A percentile compares a stretch with the other conserved stretches of the same genome.
These are phyloP conservation scores for Poliocrania exsul DNA, from an alignment of 2,797 vertebrate species.

Conservation along the genomic window DNA sequence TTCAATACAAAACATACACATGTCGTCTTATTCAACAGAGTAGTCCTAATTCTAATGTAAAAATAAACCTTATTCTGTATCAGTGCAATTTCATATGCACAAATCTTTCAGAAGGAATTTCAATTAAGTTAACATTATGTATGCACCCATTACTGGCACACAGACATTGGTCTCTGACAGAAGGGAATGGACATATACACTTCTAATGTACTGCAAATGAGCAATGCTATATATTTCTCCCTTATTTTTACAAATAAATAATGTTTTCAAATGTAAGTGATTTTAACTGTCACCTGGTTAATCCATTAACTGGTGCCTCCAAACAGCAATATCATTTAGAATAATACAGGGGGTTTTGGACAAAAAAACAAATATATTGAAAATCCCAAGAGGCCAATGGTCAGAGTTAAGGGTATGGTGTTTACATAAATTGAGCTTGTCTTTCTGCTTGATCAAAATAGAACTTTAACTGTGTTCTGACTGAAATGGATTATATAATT, in stretches of 20 bases:
- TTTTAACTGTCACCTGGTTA: constrained; percentile 55
- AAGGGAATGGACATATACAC: constrained; percentile 50
- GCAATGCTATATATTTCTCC: constrained; percentile 25
- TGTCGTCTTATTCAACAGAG: background rate
- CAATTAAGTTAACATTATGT: constrained; percentile 70
- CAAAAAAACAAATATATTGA: constrained; percentile 37
- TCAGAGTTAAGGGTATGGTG: constrained; percentile 62
- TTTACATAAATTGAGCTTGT: constrained; percentile 48
- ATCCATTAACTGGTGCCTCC: constrained; percentile 28
- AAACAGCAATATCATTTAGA: background rate
- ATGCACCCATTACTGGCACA: constrained; percentile 63
- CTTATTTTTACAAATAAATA: constrained; percentile 47
- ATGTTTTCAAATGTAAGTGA: constrained; percentile 30
- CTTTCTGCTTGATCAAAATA: constrained; percentile 35
- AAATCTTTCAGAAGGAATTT: constrained; percentile 69
- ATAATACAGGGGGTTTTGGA: constrained; percentile 5
- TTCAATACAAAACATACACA: background rate
- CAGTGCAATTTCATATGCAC: constrained; percentile 63
- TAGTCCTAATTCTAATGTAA: constrained; percentile 39
- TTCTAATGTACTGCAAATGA: constrained; percentile 62
- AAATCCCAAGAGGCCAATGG: constrained; percentile 25
- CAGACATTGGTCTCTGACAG: constrained; percentile 60
- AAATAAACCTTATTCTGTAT: constrained; percentile 54
- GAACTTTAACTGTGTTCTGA: background rate
- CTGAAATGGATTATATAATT: constrained; percentile 57